These are phyloP conservation scores for Dasyprocta punctata DNA, from an alignment of 2,113 vertebrate species.

Conservation along the genomic window DNA sequence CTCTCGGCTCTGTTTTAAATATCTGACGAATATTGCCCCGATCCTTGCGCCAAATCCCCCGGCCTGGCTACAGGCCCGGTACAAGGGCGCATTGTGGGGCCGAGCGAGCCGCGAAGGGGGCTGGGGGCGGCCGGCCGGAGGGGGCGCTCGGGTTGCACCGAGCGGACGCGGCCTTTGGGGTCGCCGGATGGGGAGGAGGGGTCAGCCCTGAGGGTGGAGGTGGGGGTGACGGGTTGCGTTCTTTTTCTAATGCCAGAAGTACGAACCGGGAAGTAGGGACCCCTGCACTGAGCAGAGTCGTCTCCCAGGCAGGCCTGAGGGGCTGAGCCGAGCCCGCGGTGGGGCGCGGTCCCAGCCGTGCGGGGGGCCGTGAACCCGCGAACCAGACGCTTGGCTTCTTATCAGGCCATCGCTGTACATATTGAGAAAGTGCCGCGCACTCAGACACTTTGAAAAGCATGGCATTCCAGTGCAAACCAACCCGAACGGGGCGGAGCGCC, in stretches of 20 bases:
- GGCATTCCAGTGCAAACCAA: slow-evolving; percentile 65
- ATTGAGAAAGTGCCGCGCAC: slow-evolving; percentile 65
- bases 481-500: background rate
- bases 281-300: slow-evolving; percentile 48
- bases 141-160: slow-evolving; percentile 74
- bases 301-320: slow-evolving; percentile 53
- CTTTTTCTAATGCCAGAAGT: slow-evolving; percentile 49
- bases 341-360: too few relatives aligned
- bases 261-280: slow-evolving; percentile 45
- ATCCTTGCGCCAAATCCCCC: slow-evolving; percentile 84
- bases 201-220: too few relatives aligned
- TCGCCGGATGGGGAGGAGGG: slow-evolving; percentile 44
- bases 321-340: background rate
- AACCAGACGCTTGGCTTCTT: slow-evolving; percentile 36
- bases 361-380: background rate
- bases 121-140: slow-evolving; percentile 53
- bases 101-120: slow-evolving; percentile 25
- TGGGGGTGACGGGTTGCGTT: background rate
- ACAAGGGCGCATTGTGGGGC: slow-evolving; percentile 86
- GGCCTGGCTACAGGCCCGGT: slow-evolving; percentile 83
- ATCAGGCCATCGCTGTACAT: slow-evolving; percentile 29
- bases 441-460: slow-evolving; percentile 50
- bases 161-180: slow-evolving; percentile 68
- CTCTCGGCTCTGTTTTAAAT: slow-evolving; percentile 88
- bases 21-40: slow-evolving; percentile 86